A percentile compares a stretch with the other conserved stretches of the same genome.
phyloP scores from a whole-genome alignment of 37 sponge, comb jelly and placozoan genomes.

The Agelas oroides region DNA sequence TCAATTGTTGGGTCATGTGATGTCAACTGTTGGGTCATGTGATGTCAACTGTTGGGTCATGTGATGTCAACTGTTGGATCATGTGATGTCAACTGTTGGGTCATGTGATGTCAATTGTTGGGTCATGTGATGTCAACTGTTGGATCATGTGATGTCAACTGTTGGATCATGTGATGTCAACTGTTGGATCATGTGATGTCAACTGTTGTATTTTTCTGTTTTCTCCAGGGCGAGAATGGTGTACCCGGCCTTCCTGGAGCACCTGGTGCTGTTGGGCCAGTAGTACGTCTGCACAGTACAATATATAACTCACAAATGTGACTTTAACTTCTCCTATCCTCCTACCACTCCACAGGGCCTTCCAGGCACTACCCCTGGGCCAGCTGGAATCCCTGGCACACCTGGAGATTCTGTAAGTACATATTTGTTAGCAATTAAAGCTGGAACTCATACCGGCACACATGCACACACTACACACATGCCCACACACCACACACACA shows the following conservation, averaged over 20 bases:
- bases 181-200: neutral
- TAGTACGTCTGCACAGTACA: conserved; percentile 38
- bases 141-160: too few species aligned
- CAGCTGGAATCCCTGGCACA: conserved; percentile 42
- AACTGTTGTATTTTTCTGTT: neutral
- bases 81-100: too few species aligned
- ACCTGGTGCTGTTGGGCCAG: conserved; percentile 59
- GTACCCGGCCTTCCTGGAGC: conserved; percentile 53
- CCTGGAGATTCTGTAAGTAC: conserved; percentile 61
- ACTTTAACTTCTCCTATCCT: neutral
- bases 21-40: too few species aligned
- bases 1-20: too few species aligned
- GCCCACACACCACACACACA: too few species aligned
- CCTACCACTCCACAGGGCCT: neutral
- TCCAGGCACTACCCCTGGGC: conserved; percentile 25
- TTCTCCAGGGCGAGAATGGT: conserved; percentile 54
- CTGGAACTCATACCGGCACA: too few species aligned
- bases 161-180: too few species aligned
- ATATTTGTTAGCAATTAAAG: too few species aligned
- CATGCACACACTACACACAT: too few species aligned
- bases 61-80: neutral
- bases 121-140: too few species aligned
- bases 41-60: too few species aligned
- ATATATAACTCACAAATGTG: neutral
- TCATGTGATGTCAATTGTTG: neutral